Percentiles rank a stretch among this genome's conserved stretches.
Evolutionary conservation across 2,797 vertebrate genomes (phyloP).

Genomic region (Galaxias olidus): DNA sequence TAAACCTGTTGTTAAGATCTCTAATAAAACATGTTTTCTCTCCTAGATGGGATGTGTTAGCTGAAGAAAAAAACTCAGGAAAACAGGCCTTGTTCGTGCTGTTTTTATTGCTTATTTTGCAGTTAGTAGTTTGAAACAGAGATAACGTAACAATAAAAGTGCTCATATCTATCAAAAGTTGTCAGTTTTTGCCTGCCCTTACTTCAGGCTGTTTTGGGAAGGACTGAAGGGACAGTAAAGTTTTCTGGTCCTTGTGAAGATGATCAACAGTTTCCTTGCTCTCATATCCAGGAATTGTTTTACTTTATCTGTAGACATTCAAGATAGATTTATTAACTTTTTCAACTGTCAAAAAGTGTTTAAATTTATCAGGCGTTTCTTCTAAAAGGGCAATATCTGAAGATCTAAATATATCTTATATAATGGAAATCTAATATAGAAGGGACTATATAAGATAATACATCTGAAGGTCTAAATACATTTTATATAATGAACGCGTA

Average conservation of each 20-base stretch:
- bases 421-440: no score
- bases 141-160: conserved; percentile 54
- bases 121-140: conserved; percentile 22
- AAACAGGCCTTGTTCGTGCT: conserved; percentile 8
- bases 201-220: conserved; percentile 6
- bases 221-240: conserved; percentile 20
- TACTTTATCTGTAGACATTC: conserved; percentile 36
- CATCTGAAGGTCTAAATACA: neutral
- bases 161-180: conserved; percentile 41
- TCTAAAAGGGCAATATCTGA: no score
- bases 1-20: no score
- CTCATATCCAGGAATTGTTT: conserved; percentile 72
- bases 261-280: conserved; percentile 22
- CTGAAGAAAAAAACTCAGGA: conserved; percentile 5
- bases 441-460: neutral
- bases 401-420: neutral
- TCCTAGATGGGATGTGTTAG: neutral
- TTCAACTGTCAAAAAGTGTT: neutral
- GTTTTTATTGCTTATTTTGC: conserved; percentile 35
- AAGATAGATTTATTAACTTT: conserved; percentile 12
- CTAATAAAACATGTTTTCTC: no score
- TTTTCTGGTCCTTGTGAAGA: conserved; percentile 9
- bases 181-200: conserved; percentile 35
- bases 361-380: no score
- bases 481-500: neutral